Base-by-base conservation (phyloP, 2,113 vertebrate genomes). In the Passer domesticus region DNA sequence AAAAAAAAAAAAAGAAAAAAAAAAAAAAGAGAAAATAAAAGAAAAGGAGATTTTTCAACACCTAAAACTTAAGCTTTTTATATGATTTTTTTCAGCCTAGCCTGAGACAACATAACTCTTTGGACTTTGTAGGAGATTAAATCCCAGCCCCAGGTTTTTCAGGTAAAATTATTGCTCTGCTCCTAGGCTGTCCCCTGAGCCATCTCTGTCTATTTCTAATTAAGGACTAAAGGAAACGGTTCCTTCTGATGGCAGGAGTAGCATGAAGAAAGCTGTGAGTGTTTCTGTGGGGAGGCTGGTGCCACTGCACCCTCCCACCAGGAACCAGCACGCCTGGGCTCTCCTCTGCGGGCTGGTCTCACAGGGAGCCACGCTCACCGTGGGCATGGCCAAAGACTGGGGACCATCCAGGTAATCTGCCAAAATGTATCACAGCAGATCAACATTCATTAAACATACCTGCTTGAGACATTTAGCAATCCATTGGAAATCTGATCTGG, bases 81-180 rank as follows among this genome's bases (percentile, higher is more conserved):
- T 74, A 62, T 93, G 55, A 91, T 91, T 94, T 67, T 68, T 88
- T 83, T 90, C 75, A 90, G 75, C 68, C 47, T 80, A 74, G 46
- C 85, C 39, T 91, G 83, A 86, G 75, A 93, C 82, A 70, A 73
- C 52, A 83, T 91, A 95, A 96, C 85, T 90, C 84, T 85, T 91
- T 67, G 74, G 87, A 86, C 68, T 90, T 94, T 41, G 70, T n/a
- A 79, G 72, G 74, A 97, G 93, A 95, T 96, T 91, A 97, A 94
- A 96, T 94, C 74, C 74, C 63, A 77, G 84, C 88, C 33, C 41
- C 33, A 76, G 25, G 23, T 91, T 94, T 90, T 91, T 90, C 84
- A 90, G 67, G 84, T 87, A 63, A 91, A 91, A 86, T 95, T 95
- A 96, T 92, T 95, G 89, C 89, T 94, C 70, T 89, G 87, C 70